phyloP scores from a whole-genome alignment of 2,797 vertebrate genomes.

The Lophius americanus region DNA sequence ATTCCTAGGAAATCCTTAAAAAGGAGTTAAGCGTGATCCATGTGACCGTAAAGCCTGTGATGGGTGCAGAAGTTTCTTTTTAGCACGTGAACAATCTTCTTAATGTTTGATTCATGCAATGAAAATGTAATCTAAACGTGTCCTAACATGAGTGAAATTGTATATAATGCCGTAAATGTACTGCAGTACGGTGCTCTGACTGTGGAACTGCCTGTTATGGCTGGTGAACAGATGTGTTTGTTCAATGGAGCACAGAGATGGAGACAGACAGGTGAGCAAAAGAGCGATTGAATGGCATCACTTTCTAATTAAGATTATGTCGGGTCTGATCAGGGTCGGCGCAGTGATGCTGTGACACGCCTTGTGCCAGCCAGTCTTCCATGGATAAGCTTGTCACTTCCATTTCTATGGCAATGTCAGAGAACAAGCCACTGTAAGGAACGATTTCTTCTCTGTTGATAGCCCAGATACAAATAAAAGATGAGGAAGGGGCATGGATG shows the following conservation, averaged over 20 bases:
- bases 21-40: too few species aligned
- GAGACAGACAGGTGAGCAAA: slow-evolving; percentile 61
- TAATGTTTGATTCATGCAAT: too few species aligned
- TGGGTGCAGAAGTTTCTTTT: too few species aligned
- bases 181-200: background rate
- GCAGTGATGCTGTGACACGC: slow-evolving; percentile 56
- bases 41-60: too few species aligned
- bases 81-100: too few species aligned
- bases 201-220: slow-evolving; percentile 3
- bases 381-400: slow-evolving; percentile 73
- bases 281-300: slow-evolving; percentile 52
- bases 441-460: slow-evolving; percentile 42
- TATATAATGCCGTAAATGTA: too few species aligned
- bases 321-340: slow-evolving; percentile 66
- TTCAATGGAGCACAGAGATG: slow-evolving; percentile 24
- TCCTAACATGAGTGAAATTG: too few species aligned
- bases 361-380: slow-evolving; percentile 57
- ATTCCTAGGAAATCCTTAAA: too few species aligned
- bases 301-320: slow-evolving; percentile 74
- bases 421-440: slow-evolving; percentile 60
- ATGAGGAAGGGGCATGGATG: slow-evolving; percentile 77
- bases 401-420: slow-evolving; percentile 67
- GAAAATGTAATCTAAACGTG: too few species aligned
- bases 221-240: slow-evolving; percentile 20
- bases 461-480: slow-evolving; percentile 81